phyloP scores from a whole-genome alignment of 1,140 invertebrate species.

The Eciton burchellii region DNA sequence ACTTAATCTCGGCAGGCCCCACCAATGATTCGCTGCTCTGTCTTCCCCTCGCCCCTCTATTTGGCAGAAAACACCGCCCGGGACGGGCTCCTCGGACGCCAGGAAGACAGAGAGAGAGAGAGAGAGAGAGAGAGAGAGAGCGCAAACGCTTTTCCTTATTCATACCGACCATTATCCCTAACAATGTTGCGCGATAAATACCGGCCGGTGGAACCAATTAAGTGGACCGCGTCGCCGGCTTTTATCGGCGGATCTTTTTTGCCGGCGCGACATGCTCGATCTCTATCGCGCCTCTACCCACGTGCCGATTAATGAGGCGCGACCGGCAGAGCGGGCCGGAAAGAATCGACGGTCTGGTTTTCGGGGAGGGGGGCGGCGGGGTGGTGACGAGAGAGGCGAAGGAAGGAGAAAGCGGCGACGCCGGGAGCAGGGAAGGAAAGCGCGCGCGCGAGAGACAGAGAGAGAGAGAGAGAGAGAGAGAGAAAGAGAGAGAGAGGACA shows the following conservation, averaged over 20 bases:
- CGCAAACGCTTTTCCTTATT: constrained; percentile 58
- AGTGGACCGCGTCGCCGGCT: constrained; percentile 38
- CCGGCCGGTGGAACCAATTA: constrained; percentile 67
- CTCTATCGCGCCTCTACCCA: constrained; percentile 65
- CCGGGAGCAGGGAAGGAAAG: constrained; percentile 45
- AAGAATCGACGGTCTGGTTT: constrained; percentile 64
- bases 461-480: too few relatives aligned
- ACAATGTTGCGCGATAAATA: constrained; percentile 55
- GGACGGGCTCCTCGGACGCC: neutral
- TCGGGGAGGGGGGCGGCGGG: constrained; percentile 34
- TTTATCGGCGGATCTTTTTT: constrained; percentile 35
- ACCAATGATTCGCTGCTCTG: constrained; percentile 20
- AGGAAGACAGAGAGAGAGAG: constrained; percentile 1
- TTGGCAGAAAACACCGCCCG: constrained; percentile 45
- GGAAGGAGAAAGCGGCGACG: constrained; percentile 20
- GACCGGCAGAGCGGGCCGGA: constrained; percentile 64
- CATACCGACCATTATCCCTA: constrained; percentile 47
- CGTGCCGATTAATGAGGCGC: constrained; percentile 75
- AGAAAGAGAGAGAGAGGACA: too few relatives aligned
- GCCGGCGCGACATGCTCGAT: constrained; percentile 45
- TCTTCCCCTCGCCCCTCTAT: constrained; percentile 36
- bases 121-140: constrained; percentile 4
- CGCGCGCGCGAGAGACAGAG: constrained; percentile 44
- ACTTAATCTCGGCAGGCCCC: constrained; percentile 32
- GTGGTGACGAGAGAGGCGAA: neutral